Evolutionary conservation across 2,113 vertebrate species (phyloP).

Genomic region (Laticauda colubrina): DNA sequence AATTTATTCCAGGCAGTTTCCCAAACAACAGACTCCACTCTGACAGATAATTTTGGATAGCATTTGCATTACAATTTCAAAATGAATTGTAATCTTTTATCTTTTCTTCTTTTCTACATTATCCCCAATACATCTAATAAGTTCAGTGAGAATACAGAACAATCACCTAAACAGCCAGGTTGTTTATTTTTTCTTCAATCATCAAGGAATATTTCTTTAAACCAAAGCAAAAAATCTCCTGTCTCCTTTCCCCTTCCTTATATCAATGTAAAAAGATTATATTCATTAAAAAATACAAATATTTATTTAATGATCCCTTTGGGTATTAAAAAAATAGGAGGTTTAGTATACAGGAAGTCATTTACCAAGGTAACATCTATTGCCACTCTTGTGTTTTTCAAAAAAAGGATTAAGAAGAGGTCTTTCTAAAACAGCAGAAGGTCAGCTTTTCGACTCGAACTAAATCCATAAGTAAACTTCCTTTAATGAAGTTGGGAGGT

Average conservation of each 20-base stretch:
- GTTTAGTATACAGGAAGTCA: conserved; percentile 9
- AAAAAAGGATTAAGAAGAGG: conserved; percentile 4
- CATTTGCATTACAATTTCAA: not conserved
- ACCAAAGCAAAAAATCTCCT: not conserved
- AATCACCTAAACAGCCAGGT: not conserved
- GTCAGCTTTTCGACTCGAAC: conserved; percentile 16
- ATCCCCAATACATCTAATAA: not conserved
- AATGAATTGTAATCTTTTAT: not conserved
- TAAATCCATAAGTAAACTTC: conserved; percentile 9
- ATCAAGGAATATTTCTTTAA: not conserved
- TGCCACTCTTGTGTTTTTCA: not conserved
- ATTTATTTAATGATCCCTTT: conserved; percentile 9
- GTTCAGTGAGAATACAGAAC: not conserved
- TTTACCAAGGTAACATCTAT: not conserved
- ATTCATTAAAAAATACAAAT: not conserved
- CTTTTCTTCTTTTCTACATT: not conserved
- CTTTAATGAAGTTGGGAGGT: not conserved
- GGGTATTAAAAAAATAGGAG: conserved; percentile 24
- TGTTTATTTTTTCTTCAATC: not conserved
- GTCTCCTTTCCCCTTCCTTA: not conserved
- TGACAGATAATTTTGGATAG: not conserved
- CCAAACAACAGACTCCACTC: not conserved
- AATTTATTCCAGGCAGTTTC: not conserved
- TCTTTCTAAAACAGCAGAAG: conserved; percentile 7
- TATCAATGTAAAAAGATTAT: not conserved